phyloP scores from a whole-genome alignment of 2,797 vertebrate species.

The Ctenopoma multispine region DNA sequence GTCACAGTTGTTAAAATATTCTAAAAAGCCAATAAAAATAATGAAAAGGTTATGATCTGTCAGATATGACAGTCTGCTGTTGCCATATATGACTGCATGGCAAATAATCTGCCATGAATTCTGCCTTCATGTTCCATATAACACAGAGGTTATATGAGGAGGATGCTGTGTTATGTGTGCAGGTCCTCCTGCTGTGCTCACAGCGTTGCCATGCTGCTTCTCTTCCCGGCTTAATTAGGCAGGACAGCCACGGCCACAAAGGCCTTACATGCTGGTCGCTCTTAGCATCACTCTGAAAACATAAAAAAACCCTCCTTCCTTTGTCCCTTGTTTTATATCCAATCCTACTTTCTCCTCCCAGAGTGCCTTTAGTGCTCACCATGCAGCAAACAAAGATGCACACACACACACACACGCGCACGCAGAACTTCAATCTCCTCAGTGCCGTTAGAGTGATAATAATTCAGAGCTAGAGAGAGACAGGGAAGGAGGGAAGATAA shows the following conservation, averaged over 20 bases:
- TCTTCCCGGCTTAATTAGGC: conserved; percentile 52
- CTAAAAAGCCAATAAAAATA: conserved; percentile 34
- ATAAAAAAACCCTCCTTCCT: conserved; percentile 49
- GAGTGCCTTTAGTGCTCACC: conserved; percentile 60
- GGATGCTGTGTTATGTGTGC: conserved; percentile 55
- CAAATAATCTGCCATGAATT: conserved; percentile 11
- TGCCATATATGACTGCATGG: conserved; percentile 60
- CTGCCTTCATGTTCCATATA: conserved; percentile 54
- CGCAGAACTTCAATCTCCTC: conserved; percentile 6
- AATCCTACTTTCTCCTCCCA: conserved; percentile 26
- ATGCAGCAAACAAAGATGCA: conserved; percentile 64
- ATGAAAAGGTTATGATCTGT: conserved; percentile 40
- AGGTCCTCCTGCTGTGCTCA: conserved; percentile 57
- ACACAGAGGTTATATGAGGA: conserved; percentile 69
- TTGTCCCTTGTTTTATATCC: conserved; percentile 24
- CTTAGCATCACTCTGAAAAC: conserved; percentile 42
- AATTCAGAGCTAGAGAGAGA: conserved; percentile 41
- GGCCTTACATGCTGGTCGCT: conserved; percentile 57
- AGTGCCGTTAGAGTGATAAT: conserved; percentile 26
- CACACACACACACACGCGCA: conserved; percentile 14
- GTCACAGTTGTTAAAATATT: conserved; percentile 31
- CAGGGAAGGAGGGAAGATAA: conserved; percentile 29
- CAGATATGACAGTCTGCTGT: conserved; percentile 57
- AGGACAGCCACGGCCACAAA: conserved; percentile 40
- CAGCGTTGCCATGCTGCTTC: conserved; percentile 67